Evolutionary conservation across 2,797 vertebrate species (phyloP).

Genomic region (Simalia tracyae): DNA sequence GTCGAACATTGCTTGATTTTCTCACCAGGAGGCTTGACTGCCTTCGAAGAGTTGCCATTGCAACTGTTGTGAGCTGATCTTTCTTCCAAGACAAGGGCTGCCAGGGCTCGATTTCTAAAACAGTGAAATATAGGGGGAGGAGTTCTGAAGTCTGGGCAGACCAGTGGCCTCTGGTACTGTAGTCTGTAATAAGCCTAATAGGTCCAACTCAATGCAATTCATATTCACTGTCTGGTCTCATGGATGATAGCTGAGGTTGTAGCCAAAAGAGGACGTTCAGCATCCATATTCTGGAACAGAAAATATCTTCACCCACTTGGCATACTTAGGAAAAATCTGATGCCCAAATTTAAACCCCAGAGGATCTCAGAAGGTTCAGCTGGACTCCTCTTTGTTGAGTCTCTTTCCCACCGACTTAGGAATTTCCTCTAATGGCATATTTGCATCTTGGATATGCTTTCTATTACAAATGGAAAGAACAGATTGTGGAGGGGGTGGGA

Average conservation of each 20-base stretch:
- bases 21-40: not conserved
- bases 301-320: not conserved
- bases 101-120: not conserved
- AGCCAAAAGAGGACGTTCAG: not conserved
- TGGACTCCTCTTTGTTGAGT: not conserved
- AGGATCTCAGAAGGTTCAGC: not conserved
- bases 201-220: too few relatives aligned
- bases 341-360: not conserved
- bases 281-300: not conserved
- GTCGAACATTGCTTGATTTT: not conserved
- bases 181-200: not conserved
- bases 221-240: not conserved
- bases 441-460: slow-evolving; percentile 8
- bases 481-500: not conserved
- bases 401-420: not conserved
- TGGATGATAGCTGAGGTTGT: not conserved
- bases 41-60: not conserved
- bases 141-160: not conserved
- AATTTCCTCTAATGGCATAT: not conserved
- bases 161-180: not conserved
- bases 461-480: not conserved
- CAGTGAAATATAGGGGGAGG: not conserved
- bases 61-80: not conserved
- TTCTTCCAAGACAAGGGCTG: not conserved
- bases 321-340: not conserved